phyloP scores from a whole-genome alignment of 2,113 vertebrate genomes.

The Odobenus rosmarus region DNA sequence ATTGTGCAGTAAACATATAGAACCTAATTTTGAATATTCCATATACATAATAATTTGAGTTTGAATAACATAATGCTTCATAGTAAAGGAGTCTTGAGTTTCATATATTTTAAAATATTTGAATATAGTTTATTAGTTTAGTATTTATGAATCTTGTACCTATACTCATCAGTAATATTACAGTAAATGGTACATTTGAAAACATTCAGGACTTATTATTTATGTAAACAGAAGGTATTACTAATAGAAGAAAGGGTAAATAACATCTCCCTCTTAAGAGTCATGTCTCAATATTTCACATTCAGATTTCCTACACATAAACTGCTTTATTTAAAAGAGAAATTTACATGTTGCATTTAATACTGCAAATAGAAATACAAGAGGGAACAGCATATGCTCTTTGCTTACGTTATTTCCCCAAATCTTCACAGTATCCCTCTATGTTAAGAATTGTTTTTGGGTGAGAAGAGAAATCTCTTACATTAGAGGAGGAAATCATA shows the following conservation, averaged over 20 bases:
- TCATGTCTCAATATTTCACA: conserved; percentile 1
- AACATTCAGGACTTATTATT: background rate
- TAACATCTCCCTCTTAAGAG: background rate
- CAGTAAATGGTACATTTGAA: background rate
- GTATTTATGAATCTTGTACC: background rate
- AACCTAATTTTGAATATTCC: background rate
- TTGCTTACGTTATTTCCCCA: background rate
- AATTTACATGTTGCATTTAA: background rate
- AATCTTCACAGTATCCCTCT: background rate
- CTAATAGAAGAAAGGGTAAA: background rate
- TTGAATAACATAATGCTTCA: background rate
- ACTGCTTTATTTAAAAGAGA: background rate
- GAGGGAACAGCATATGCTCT: background rate
- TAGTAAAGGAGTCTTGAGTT: background rate
- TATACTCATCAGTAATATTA: background rate
- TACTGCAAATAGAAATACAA: background rate
- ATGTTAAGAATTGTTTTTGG: background rate
- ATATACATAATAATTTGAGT: background rate
- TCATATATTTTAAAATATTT: background rate
- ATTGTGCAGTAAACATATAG: background rate
- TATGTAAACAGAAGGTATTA: conserved; percentile 6
- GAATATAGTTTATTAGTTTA: background rate
- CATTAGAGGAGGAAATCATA: background rate
- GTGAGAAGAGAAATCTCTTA: background rate
- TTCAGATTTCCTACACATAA: conserved; percentile 33